Percentiles rank a stretch among this genome's conserved stretches.
Evolutionary conservation across 2,113 vertebrate species (phyloP).

Genomic region (Gila orcuttii): DNA sequence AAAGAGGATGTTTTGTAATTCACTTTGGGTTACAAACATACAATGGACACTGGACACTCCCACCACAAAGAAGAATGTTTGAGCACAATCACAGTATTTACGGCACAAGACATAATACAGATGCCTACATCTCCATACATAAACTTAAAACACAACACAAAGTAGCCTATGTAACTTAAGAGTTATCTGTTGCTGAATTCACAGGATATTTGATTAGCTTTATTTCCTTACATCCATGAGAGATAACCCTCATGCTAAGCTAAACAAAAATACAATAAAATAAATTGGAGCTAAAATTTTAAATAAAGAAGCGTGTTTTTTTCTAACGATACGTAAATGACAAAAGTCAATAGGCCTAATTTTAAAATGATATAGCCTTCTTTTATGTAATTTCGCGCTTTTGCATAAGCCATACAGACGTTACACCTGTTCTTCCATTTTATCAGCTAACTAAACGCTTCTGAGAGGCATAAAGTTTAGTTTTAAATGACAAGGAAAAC

Average conservation of each 20-base stretch:
- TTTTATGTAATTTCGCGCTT: no score
- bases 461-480: not conserved
- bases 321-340: not conserved
- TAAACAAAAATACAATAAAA: not conserved
- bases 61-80: slow-evolving; percentile 25
- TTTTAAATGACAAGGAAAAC: not conserved
- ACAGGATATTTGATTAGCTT: slow-evolving; percentile 20
- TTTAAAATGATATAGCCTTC: not conserved
- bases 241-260: not conserved
- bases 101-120: slow-evolving; percentile 25
- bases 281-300: not conserved
- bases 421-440: not conserved
- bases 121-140: slow-evolving; percentile 45
- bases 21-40: not conserved
- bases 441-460: no score
- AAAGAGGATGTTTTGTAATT: slow-evolving; percentile 20
- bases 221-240: not conserved
- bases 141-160: slow-evolving; percentile 28
- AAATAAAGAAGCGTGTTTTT: not conserved
- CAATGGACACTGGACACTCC: slow-evolving; percentile 44
- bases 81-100: slow-evolving; percentile 53
- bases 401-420: no score
- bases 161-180: not conserved
- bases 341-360: not conserved
- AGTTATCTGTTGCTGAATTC: not conserved